Base-by-base conservation (phyloP, 1,140 invertebrate genomes). In the Berghia stephanieae region DNA sequence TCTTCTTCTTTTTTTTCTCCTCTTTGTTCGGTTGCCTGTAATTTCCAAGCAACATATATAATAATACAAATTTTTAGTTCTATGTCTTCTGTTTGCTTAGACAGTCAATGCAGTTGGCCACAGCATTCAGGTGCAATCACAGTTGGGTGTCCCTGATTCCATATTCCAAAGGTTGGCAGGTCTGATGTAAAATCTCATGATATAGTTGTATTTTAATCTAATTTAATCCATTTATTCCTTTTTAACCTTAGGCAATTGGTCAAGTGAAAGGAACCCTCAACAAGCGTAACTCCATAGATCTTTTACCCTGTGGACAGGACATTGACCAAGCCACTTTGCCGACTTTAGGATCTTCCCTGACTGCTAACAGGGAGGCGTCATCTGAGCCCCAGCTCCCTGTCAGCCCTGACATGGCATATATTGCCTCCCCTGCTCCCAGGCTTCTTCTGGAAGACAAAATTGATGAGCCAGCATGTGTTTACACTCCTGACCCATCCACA, bases 221-320 rank as follows among this genome's bases (percentile, higher is more conserved):
- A 46, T 27, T 55, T 38, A 52, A 40, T n/a, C 36, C 36, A 24
- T 66, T n/a, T 21, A n/a, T 63, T 60, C 38, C 63, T 31, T 70
- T 0, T 57, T 38, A 38, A 42, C 27, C 18, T n/a, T 44, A 76
- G 74, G 63, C 52, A 2, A 76, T 76, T 24, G 40, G 57, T 18
- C 74, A 76, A 34, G 40, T 44, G 44, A 67, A 8, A 13, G 68
- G 63, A 43, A 44, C 74, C 40, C 80, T 87, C 1, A 84, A 75
- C 63, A 88, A 88, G 69, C 79, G 86, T 27, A 86, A 83, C 46
- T 88, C 87, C 6, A 82, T 88, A 34, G 87, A 88, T 68, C 71
- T 87, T 16, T 78, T 87, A 52, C 84, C 87, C 31, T 75, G 73
- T 68, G 74, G 74, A n/a, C 67, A 75, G 21, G 69, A 60, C 40